Base-by-base conservation (phyloP, 2,113 vertebrate genomes). In the Chaetorhynchus papuensis region DNA sequence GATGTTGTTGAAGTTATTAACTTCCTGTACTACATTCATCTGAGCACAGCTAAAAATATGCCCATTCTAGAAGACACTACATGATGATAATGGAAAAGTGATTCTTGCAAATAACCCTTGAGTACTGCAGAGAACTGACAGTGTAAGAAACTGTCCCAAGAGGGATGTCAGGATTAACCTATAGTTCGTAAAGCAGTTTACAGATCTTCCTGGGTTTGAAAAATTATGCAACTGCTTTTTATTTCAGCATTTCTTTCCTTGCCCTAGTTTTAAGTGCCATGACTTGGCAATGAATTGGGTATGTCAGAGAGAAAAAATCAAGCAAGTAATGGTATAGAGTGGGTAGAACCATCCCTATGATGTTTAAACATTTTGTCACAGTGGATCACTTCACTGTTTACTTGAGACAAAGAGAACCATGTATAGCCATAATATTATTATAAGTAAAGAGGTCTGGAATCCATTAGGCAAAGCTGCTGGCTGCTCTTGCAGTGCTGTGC, bases 351-450 rank as follows among this genome's bases (percentile, higher is more conserved):
- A 84, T 47, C 64, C 45, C 35, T 50, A 7, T 63, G 64, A 27
- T 85, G 57, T 78, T 85, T 83, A 87, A 90, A 85, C 11, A 37
- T 91, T 94, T 79, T 93, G 49, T 85, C 12, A 3, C 30, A 52
- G 83, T 72, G 84, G 15, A 75, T 91, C 77, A 26, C 82, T 88
- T 89, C 18, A 8, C 50, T 94, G 74, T 96, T 96, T 92, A 65
- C 84, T 94, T 78, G 56, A 83, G 78, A 90, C 42, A 75, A 94
- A 87, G 66, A 93, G 65, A 64, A 54, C 83, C 83, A 85, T 92
- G 59, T 95, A 93, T 90, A 97, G 85, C 77, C 80, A 85, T 92
- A 91, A 83, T 72, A 78, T 80, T 93, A 44, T 77, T 83, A 8
- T 63, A 89, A 72, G 70, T 72, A 21, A 66, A 78, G 79, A 85